A percentile compares a stretch with the other conserved stretches of the same genome.
These are phyloP conservation scores for Salminus brasiliensis DNA, from an alignment of 2,113 vertebrate genomes.

Conservation along the genomic window DNA sequence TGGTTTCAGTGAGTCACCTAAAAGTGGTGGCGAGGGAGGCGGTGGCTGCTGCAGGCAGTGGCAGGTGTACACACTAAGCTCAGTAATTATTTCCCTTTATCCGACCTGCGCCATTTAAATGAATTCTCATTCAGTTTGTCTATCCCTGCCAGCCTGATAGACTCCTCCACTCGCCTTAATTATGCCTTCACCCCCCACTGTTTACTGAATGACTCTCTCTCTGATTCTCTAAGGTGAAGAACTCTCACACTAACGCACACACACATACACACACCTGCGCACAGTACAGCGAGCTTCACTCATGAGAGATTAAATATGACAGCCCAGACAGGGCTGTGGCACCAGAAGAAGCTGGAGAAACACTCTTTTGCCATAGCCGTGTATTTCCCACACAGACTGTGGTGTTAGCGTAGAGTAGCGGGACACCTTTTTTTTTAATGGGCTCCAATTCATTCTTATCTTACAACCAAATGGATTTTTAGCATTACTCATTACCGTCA, in stretches of 20 bases:
- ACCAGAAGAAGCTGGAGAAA: not conserved
- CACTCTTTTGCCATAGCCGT: not conserved
- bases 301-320: not conserved
- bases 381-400: not conserved
- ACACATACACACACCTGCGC: not conserved
- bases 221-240: slow-evolving; percentile 35
- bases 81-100: slow-evolving; percentile 56
- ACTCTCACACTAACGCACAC: not conserved
- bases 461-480: not conserved
- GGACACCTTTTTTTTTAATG: not conserved
- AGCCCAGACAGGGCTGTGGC: slow-evolving; percentile 4
- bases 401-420: not conserved
- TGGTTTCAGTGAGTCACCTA: slow-evolving; percentile 12
- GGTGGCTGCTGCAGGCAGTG: slow-evolving; percentile 15
- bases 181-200: slow-evolving; percentile 52
- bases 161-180: slow-evolving; percentile 49
- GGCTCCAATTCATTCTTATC: not conserved
- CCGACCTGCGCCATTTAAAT: slow-evolving; percentile 51
- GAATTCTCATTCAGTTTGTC: slow-evolving; percentile 48
- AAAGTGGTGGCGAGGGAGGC: slow-evolving; percentile 39
- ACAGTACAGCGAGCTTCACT: slow-evolving; percentile 3
- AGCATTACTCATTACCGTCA: too few relatives aligned
- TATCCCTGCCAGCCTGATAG: slow-evolving; percentile 49
- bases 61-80: slow-evolving; percentile 49
- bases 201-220: slow-evolving; percentile 38